Percentiles rank a stretch among this genome's conserved stretches.
Conservation (phyloP, 2,113 vertebrate genomes). For the Xyrauchen texanus region DNA sequence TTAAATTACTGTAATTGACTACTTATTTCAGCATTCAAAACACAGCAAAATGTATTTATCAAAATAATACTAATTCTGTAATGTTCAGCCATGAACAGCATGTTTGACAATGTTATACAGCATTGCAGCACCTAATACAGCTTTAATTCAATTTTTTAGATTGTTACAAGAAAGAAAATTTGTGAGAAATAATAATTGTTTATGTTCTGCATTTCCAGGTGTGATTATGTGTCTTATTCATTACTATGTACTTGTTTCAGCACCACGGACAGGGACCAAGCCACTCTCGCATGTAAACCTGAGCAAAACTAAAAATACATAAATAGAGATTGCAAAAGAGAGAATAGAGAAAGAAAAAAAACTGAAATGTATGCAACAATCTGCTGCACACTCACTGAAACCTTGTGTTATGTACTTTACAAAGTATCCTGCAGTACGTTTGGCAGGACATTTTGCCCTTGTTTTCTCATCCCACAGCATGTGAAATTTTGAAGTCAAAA, state of each 20-base stretch:
- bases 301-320: neutral
- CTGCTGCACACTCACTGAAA: slow-evolving; percentile 55
- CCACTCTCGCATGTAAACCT: neutral
- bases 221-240: neutral
- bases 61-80: too few species aligned
- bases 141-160: too few species aligned
- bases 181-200: too few species aligned
- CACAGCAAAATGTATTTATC: too few species aligned
- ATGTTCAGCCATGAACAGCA: too few species aligned
- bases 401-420: slow-evolving; percentile 10
- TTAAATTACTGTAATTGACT: too few species aligned
- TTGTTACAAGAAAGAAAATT: too few species aligned
- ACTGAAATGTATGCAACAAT: slow-evolving; percentile 48
- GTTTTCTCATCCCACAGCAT: neutral
- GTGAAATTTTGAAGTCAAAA: too few species aligned
- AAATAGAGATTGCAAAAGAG: neutral
- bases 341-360: slow-evolving; percentile 4
- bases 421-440: too few species aligned
- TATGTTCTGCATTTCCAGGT: slow-evolving; percentile 5
- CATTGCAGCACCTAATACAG: too few species aligned
- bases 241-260: slow-evolving; percentile 55
- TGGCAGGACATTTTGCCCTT: slow-evolving; percentile 7
- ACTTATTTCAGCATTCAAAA: too few species aligned
- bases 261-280: slow-evolving; percentile 63
- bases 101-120: too few species aligned